These are phyloP conservation scores for Phoebastria nigripes DNA, from an alignment of 2,797 vertebrate species.

Conservation along the genomic window DNA sequence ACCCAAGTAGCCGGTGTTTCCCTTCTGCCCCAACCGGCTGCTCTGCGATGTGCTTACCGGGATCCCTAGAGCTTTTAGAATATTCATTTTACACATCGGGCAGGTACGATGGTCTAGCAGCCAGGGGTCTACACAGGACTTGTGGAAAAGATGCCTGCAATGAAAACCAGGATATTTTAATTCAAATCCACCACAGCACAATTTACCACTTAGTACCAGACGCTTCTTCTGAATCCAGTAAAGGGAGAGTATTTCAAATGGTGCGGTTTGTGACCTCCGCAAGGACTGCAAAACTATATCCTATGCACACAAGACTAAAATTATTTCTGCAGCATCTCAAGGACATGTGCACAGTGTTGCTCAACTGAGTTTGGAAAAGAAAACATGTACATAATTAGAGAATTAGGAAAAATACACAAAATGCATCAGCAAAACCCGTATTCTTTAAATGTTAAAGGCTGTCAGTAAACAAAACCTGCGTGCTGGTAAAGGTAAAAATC, in stretches of 20 bases:
- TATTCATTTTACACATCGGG: constrained; percentile 99
- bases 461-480: neutral
- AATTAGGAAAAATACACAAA: neutral
- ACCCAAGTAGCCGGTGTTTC: neutral
- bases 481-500: neutral
- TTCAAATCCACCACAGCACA: neutral
- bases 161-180: constrained; percentile 66
- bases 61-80: constrained; percentile 97
- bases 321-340: neutral
- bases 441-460: neutral
- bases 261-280: neutral
- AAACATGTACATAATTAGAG: neutral
- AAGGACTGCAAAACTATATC: neutral
- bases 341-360: neutral
- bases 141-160: constrained; percentile 97
- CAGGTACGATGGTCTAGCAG: constrained; percentile 96
- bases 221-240: neutral
- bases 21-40: neutral
- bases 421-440: neutral
- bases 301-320: neutral
- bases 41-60: constrained; percentile 79
- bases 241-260: neutral
- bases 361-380: neutral
- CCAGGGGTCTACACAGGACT: constrained; percentile 98
- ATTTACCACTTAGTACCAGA: neutral